Base-by-base conservation (phyloP, 2,797 vertebrate genomes). In the Knipowitschia caucasica region DNA sequence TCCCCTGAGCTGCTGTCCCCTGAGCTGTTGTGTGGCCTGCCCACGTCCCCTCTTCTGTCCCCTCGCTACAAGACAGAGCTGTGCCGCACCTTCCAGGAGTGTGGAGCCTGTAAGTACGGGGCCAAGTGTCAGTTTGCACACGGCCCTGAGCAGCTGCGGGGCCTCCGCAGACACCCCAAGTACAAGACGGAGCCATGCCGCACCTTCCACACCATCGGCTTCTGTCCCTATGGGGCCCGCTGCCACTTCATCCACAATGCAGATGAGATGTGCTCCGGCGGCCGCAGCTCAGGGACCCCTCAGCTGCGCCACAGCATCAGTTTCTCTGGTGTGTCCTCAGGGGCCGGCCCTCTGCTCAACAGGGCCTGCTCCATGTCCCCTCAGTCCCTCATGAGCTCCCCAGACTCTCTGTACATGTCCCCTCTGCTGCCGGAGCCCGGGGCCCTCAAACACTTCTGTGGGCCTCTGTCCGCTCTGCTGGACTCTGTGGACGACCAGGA, bases 191-290 rank as follows among this genome's bases (percentile, higher is more conserved):
- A 92, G 81, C 87, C 87, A 0, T 93, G 92, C 64, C 89, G 90
- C 75, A 92, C 91, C 0, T 93, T 92, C 71, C 92, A 93, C 84
- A 92, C 89, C 0, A 87, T 89, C 0, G 92, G 92, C 53, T 92
- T 93, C 82, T 93, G 92, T 55, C 91, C 92, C 0, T 93, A 93
- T 0, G 91, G 92, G 0, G 88, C 90, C 36, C 90, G 91, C 50
- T 93, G 91, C 69, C 91, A 92, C 80, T 93, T 93, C 70, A 87
- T 93, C 62, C 92, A 93, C 86, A 92, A 92, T 1, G 89, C 85
- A 0, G 91, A 92, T 0, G 92, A 93, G 68, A 3, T 68, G 50
- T 57, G 29, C 47, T 21, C 30, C 12, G 47, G 20, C 18, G 30
- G 11, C 17, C 0, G 62, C 68, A 0, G 43, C 64, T 0, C 76